These are phyloP conservation scores for Oophaga pumilio DNA, from an alignment of 2,113 vertebrate species.

Conservation along the genomic window DNA sequence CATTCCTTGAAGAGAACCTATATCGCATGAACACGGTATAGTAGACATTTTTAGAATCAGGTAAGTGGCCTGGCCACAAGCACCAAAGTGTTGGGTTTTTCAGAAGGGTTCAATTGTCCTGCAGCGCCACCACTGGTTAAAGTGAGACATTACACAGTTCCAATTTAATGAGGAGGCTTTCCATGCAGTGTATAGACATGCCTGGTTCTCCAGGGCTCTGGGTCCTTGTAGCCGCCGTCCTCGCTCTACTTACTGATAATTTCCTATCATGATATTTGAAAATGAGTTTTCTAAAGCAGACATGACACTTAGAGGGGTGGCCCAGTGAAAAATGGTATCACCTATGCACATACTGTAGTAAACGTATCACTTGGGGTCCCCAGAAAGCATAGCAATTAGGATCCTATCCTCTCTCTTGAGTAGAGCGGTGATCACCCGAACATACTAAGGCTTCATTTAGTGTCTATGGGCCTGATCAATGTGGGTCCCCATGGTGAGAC, in stretches of 20 bases:
- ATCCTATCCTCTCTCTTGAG: too few relatives aligned
- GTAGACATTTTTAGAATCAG: not conserved
- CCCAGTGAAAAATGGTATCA: too few relatives aligned
- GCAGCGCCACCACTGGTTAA: not conserved
- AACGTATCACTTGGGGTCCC: too few relatives aligned
- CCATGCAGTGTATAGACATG: not conserved
- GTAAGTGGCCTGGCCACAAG: not conserved
- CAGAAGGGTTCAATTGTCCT: not conserved
- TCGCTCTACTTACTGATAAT: not conserved
- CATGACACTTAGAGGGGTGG: not conserved
- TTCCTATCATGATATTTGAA: too few relatives aligned
- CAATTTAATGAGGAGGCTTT: not conserved
- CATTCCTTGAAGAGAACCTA: not conserved
- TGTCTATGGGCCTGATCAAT: too few relatives aligned
- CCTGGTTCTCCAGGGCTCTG: not conserved
- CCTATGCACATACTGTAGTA: too few relatives aligned
- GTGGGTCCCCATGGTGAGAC: too few relatives aligned
- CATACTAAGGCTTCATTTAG: too few relatives aligned
- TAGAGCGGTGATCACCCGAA: too few relatives aligned
- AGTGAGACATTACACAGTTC: not conserved
- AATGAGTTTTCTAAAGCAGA: not conserved
- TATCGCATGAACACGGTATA: not conserved
- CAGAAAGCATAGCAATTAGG: too few relatives aligned
- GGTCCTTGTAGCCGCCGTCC: not conserved
- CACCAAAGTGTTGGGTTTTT: not conserved